These are phyloP conservation scores for Oppia nitens DNA, from an alignment of 1,140 invertebrate species.

Conservation along the genomic window DNA sequence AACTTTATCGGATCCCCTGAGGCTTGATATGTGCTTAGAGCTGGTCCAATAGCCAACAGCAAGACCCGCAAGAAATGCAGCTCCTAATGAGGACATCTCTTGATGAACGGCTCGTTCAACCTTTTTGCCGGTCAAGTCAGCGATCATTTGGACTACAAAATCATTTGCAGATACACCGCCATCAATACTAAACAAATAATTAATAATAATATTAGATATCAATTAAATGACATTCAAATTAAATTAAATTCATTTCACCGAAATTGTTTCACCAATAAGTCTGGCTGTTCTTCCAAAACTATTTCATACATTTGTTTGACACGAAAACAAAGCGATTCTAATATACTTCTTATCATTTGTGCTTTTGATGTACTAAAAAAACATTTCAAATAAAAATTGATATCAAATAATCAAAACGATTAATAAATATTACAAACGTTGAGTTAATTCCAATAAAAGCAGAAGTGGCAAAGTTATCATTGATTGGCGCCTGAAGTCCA, in stretches of 20 bases:
- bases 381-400: neutral
- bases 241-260: too few relatives aligned
- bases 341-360: constrained; percentile 59
- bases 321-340: constrained; percentile 73
- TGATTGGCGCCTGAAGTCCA: constrained; percentile 75
- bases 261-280: constrained; percentile 38
- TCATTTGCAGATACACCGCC: constrained; percentile 84
- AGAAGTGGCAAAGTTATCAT: constrained; percentile 58
- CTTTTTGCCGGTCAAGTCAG: constrained; percentile 51
- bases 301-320: constrained; percentile 54
- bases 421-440: neutral
- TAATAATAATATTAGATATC: neutral
- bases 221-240: too few relatives aligned
- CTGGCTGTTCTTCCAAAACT: constrained; percentile 45
- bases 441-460: constrained; percentile 70
- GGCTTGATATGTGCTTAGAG: neutral
- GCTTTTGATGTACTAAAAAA: constrained; percentile 44
- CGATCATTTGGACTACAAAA: constrained; percentile 68
- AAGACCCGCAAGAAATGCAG: constrained; percentile 61
- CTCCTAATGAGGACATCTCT: constrained; percentile 61
- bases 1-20: neutral
- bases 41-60: constrained; percentile 39
- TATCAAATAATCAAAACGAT: neutral
- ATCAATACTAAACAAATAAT: constrained; percentile 45
- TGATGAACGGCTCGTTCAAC: constrained; percentile 48